These are phyloP conservation scores for Urocitellus parryii DNA, from an alignment of 2,113 vertebrate genomes.

Conservation along the genomic window DNA sequence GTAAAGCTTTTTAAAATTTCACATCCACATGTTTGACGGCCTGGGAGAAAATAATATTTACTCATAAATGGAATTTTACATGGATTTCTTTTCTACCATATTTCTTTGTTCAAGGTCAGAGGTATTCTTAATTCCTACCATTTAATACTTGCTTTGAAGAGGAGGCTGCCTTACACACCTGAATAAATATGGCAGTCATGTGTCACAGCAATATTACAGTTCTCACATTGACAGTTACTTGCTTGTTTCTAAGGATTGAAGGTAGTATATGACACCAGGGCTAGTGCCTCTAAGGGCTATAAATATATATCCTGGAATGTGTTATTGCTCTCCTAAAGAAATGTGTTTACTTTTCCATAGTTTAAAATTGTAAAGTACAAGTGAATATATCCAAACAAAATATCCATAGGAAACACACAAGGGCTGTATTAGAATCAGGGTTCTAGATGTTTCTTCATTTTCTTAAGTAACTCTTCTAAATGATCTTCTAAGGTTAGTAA, in stretches of 20 bases:
- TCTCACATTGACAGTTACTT: conserved; percentile 1
- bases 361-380: conserved; percentile 59
- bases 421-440: neutral
- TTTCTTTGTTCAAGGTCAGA: conserved; percentile 15
- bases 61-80: neutral
- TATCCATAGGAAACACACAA: conserved; percentile 24
- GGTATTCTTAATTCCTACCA: neutral
- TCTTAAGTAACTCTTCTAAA: neutral
- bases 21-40: neutral
- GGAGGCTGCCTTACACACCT: neutral
- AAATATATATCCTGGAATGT: conserved; percentile 41
- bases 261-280: conserved; percentile 17
- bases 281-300: neutral
- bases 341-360: conserved; percentile 61
- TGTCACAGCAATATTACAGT: neutral
- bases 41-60: conserved; percentile 25
- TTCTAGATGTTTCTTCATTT: neutral
- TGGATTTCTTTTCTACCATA: neutral
- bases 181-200: neutral
- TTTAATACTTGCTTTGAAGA: conserved; percentile 9
- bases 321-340: conserved; percentile 17
- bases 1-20: conserved; percentile 1
- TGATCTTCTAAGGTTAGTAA: neutral
- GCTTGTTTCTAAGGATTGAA: conserved; percentile 11
- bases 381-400: conserved; percentile 48